Conservation (phyloP, 1,140 invertebrate genomes). For the Microplitis mediator region DNA sequence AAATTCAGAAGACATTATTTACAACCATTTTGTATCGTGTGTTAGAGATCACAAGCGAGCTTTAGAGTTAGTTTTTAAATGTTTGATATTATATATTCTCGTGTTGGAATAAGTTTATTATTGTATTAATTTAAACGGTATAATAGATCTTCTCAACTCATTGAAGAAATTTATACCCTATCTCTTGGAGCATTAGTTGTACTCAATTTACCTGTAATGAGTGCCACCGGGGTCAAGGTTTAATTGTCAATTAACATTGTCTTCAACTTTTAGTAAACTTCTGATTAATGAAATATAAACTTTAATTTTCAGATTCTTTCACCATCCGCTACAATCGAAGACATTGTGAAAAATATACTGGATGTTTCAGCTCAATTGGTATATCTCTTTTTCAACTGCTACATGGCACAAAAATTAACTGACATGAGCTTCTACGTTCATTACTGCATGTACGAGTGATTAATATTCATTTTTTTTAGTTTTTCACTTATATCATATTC, state of each 20-base stretch:
- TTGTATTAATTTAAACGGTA: neutral
- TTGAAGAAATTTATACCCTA: neutral
- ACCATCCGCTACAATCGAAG: neutral
- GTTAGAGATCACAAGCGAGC: neutral
- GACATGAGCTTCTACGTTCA: neutral
- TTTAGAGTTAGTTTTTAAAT: neutral
- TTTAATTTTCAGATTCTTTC: neutral
- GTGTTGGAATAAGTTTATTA: neutral
- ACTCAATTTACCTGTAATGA: neutral
- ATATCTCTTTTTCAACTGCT: neutral
- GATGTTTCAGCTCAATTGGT: neutral
- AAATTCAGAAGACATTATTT: neutral
- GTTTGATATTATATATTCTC: neutral
- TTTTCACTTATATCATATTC: too few species aligned
- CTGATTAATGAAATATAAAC: too few species aligned
- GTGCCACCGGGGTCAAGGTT: neutral
- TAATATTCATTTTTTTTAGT: neutral
- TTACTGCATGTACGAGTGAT: neutral
- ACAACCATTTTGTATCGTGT: neutral
- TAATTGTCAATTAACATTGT: neutral
- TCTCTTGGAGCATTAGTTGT: neutral
- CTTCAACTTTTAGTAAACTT: too few species aligned
- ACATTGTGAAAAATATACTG: neutral
- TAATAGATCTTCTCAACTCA: neutral
- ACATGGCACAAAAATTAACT: neutral